Conservation (phyloP, 2,113 vertebrate genomes). For the Gnathonemus longibarbis region DNA sequence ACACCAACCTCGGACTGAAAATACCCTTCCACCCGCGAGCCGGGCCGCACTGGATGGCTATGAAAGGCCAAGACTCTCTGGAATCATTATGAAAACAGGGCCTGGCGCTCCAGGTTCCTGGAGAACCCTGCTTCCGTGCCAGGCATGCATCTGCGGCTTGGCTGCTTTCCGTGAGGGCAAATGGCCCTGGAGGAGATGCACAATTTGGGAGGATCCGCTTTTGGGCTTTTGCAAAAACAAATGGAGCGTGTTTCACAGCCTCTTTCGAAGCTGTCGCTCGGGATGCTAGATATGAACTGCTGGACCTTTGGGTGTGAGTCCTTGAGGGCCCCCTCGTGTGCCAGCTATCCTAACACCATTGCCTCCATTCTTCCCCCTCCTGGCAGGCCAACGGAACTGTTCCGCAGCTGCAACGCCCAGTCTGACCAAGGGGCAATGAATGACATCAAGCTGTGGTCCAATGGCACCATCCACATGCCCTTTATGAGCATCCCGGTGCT, state of each 20-base stretch:
- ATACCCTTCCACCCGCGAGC: slow-evolving; percentile 28
- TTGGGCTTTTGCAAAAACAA: not conserved
- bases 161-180: not conserved
- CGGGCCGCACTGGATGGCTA: slow-evolving; percentile 34
- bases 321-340: not conserved
- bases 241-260: not conserved
- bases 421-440: slow-evolving; percentile 97
- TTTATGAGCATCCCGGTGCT: slow-evolving; percentile 96
- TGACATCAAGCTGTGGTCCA: slow-evolving; percentile 97
- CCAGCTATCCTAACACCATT: not conserved
- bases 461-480: slow-evolving; percentile 95
- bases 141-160: not conserved
- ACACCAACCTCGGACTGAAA: slow-evolving; percentile 30
- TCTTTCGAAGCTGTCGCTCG: not conserved
- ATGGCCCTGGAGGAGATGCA: not conserved
- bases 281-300: not conserved
- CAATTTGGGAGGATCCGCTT: not conserved
- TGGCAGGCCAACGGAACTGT: slow-evolving; percentile 90
- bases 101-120: not conserved
- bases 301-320: not conserved
- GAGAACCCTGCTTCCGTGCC: not conserved
- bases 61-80: slow-evolving; percentile 36
- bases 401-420: slow-evolving; percentile 91
- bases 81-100: slow-evolving; percentile 23
- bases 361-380: slow-evolving; percentile 5